Evolutionary conservation across 1,140 invertebrate species (phyloP).

Genomic region (Drosophila aff.): DNA sequence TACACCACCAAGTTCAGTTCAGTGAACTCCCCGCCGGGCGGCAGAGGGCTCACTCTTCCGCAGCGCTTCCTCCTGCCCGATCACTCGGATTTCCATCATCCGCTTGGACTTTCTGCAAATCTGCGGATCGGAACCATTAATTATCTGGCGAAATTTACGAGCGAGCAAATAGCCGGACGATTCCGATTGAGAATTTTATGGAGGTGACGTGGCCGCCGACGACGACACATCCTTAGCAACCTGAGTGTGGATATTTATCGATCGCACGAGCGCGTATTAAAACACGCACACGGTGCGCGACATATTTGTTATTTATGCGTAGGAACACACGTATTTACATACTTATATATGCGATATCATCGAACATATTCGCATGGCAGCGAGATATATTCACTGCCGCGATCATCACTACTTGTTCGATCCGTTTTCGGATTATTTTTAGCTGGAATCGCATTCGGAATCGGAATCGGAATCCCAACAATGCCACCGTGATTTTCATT

Average conservation of each 20-base stretch:
- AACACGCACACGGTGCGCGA: constrained; percentile 51
- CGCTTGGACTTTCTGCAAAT: constrained; percentile 14
- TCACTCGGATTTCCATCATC: constrained; percentile 10
- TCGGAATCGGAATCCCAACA: constrained; percentile 48
- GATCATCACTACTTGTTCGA: constrained; percentile 41
- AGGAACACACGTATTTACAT: constrained; percentile 3
- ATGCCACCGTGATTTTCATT: constrained; percentile 39
- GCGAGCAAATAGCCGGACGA: constrained; percentile 60
- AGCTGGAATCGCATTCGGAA: constrained; percentile 36
- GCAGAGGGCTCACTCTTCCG: background rate
- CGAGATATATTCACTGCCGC: constrained; percentile 1
- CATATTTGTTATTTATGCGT: constrained; percentile 67
- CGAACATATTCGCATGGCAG: constrained; percentile 9
- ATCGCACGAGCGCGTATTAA: constrained; percentile 61
- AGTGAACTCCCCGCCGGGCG: constrained; percentile 9
- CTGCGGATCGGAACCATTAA: constrained; percentile 60
- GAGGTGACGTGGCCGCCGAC: constrained; percentile 30
- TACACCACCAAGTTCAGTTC: constrained; percentile 2
- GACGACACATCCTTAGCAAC: constrained; percentile 25
- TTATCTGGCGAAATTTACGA: constrained; percentile 71
- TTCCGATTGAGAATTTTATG: constrained; percentile 38
- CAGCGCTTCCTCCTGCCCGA: constrained; percentile 4
- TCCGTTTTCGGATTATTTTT: constrained; percentile 53
- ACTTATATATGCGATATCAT: background rate
- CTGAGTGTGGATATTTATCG: constrained; percentile 49